Evolutionary conservation across 2,113 vertebrate species (phyloP).

Genomic region (Pseudorectes ferrugineus): DNA sequence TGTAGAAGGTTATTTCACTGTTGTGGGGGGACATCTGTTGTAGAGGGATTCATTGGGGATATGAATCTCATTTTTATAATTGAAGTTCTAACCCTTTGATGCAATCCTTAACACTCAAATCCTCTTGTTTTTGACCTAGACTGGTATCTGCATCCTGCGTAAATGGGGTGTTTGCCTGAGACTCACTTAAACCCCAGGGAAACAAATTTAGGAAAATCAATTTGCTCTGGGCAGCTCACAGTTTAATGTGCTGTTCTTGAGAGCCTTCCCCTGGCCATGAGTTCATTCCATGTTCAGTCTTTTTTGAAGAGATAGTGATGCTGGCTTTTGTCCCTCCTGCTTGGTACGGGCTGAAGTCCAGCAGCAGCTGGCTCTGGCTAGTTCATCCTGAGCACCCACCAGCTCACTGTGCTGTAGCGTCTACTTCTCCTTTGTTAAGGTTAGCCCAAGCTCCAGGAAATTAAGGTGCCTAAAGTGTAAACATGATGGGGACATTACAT

Average conservation of each 20-base stretch:
- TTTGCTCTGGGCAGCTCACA: not conserved
- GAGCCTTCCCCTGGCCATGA: not conserved
- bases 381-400: not conserved
- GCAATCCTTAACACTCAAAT: not conserved
- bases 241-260: not conserved
- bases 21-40: not conserved
- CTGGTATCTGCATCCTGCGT: not conserved
- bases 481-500: not conserved
- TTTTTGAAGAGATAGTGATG: not conserved
- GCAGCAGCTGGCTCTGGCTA: not conserved
- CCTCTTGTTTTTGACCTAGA: not conserved
- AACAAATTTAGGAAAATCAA: not conserved
- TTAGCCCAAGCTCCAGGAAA: not conserved
- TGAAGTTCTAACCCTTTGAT: not conserved
- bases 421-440: not conserved
- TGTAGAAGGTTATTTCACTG: not conserved
- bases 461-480: not conserved
- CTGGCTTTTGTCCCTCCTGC: not conserved
- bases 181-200: not conserved
- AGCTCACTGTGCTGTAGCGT: not conserved
- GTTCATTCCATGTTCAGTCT: not conserved
- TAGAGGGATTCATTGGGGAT: not conserved
- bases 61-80: not conserved
- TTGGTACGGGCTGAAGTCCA: not conserved
- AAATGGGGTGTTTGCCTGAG: not conserved